Conservation (phyloP, 2,113 vertebrate species). For the Puma concolor region DNA sequence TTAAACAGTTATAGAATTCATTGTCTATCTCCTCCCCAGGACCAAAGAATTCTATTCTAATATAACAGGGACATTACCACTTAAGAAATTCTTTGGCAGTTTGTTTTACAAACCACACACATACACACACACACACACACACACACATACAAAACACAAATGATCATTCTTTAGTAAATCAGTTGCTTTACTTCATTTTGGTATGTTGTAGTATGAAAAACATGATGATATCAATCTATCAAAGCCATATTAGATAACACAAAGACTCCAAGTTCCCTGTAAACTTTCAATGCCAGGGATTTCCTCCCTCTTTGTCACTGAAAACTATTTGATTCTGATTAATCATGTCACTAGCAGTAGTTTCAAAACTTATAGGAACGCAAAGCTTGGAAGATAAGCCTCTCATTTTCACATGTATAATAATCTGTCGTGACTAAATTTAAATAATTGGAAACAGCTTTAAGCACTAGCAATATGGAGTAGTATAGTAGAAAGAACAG, state of each 20-base stretch:
- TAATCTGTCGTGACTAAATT: background rate
- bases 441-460: background rate
- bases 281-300: background rate
- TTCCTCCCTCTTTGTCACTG: background rate
- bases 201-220: background rate
- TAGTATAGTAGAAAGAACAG: background rate
- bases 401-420: background rate
- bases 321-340: constrained; percentile 40
- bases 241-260: background rate
- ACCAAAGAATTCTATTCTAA: constrained; percentile 48
- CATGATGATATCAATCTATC: background rate
- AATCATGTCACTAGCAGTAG: background rate
- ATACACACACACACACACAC: background rate
- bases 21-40: background rate
- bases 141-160: background rate
- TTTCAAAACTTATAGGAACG: background rate
- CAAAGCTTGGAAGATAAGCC: background rate
- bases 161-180: background rate
- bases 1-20: background rate
- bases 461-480: background rate
- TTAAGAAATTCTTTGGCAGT: constrained; percentile 40
- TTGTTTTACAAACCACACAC: constrained; percentile 21
- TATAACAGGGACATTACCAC: background rate
- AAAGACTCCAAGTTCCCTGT: background rate
- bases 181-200: constrained; percentile 32